Conservation (phyloP, 2,113 vertebrate genomes). For the Vulpes vulpes region DNA sequence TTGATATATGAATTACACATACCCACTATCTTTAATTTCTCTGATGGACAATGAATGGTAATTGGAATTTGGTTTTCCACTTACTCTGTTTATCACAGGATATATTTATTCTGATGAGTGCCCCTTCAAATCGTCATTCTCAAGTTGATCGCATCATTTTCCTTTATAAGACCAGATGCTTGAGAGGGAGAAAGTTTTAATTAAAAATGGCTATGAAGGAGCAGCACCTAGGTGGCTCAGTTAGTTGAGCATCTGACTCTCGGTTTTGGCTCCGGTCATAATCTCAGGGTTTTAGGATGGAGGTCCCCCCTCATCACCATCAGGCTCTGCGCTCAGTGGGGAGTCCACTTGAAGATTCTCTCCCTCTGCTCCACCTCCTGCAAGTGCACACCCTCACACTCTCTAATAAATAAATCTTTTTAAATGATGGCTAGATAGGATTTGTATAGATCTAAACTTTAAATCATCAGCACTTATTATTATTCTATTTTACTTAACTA, state of each 20-base stretch:
- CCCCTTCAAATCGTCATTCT: slow-evolving; percentile 68
- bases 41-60: slow-evolving; percentile 77
- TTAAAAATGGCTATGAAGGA: not conserved
- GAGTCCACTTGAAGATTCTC: not conserved
- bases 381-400: not conserved
- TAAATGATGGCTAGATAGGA: not conserved
- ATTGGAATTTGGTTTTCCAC: slow-evolving; percentile 65
- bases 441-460: not conserved
- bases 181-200: not conserved
- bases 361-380: not conserved
- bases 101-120: not conserved
- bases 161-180: slow-evolving; percentile 60
- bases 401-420: no score
- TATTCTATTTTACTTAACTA: not conserved
- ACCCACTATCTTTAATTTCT: slow-evolving; percentile 76
- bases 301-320: not conserved
- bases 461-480: not conserved
- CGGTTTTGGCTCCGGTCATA: not conserved
- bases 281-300: not conserved
- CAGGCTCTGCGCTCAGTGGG: not conserved
- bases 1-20: slow-evolving; percentile 81
- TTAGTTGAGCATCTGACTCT: not conserved
- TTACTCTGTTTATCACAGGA: slow-evolving; percentile 46
- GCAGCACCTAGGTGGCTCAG: not conserved
- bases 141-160: slow-evolving; percentile 45